Evolutionary conservation across 1,140 invertebrate genomes (phyloP).

Genomic region (Cydia strobilella): DNA sequence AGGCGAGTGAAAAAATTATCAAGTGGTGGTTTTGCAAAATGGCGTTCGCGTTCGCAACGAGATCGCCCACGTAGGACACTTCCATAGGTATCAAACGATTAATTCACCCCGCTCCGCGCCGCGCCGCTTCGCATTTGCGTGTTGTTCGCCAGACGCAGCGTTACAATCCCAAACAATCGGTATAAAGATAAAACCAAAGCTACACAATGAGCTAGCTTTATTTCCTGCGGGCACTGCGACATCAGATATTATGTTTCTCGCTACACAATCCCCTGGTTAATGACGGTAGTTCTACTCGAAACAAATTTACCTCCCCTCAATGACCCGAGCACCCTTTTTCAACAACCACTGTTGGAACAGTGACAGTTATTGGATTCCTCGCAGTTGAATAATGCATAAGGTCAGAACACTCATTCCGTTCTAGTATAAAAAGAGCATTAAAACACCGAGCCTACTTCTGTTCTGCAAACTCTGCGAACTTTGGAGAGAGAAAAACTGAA

Average conservation of each 20-base stretch:
- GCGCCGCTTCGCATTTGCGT: too few species aligned
- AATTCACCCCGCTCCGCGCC: too few species aligned
- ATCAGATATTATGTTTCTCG: constrained; percentile 26
- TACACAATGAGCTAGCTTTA: not conserved
- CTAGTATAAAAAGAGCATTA: constrained; percentile 26
- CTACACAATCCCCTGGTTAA: constrained; percentile 27
- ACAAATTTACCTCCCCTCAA: constrained; percentile 31
- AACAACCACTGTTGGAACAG: constrained; percentile 50
- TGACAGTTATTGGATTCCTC: constrained; percentile 53
- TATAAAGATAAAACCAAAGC: constrained; percentile 11
- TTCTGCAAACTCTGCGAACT: constrained; percentile 3
- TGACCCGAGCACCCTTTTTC: constrained; percentile 36
- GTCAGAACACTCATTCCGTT: constrained; percentile 32
- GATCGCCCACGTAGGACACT: too few species aligned
- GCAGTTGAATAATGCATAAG: constrained; percentile 53
- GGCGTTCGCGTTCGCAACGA: too few species aligned
- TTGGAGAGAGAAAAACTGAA: constrained; percentile 1
- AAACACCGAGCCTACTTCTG: constrained; percentile 3
- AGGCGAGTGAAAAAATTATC: too few species aligned
- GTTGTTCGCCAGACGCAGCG: too few species aligned
- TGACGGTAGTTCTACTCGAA: constrained; percentile 30
- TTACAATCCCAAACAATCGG: not conserved
- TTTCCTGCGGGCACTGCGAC: not conserved
- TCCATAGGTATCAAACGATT: too few species aligned
- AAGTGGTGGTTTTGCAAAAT: too few species aligned